Percentiles rank a stretch among this genome's conserved stretches.
These are phyloP conservation scores for Hemithea aestivaria DNA, from an alignment of 2,888 invertebrate species.

Conservation along the genomic window DNA sequence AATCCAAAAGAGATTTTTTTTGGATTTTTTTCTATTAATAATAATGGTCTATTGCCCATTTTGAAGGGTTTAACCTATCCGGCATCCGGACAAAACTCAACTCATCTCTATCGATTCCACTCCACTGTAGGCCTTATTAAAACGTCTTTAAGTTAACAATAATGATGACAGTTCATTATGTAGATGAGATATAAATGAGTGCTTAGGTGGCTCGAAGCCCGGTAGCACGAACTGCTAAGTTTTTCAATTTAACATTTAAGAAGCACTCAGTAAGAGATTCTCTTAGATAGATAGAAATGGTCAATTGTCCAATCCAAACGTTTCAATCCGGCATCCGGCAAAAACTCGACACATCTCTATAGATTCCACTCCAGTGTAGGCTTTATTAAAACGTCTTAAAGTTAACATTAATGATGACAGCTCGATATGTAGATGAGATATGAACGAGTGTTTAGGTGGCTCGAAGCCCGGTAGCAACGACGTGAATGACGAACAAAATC, in stretches of 20 bases:
- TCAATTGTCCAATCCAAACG: too few species aligned
- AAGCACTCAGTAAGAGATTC: too few species aligned
- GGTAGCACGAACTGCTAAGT: too few species aligned
- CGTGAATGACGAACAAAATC: slow-evolving; percentile 59
- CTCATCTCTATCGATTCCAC: slow-evolving; percentile 2
- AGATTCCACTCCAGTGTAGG: slow-evolving; percentile 1
- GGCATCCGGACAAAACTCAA: slow-evolving; percentile 16
- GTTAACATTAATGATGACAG: slow-evolving; percentile 4
- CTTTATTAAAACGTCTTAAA: slow-evolving; percentile 9
- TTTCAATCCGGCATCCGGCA: slow-evolving; percentile 11
- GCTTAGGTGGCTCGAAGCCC: slow-evolving; percentile 52
- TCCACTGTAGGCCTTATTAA: slow-evolving; percentile 6
- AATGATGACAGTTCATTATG: slow-evolving; percentile 9
- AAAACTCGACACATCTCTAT: slow-evolving; percentile 10
- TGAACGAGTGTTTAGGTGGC: slow-evolving; percentile 30
- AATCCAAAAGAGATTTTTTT: too few species aligned
- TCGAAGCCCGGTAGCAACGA: slow-evolving; percentile 70
- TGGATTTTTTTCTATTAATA: too few species aligned
- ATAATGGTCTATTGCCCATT: too few species aligned
- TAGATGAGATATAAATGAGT: slow-evolving; percentile 12
- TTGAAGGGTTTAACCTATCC: neutral
- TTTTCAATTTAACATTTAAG: too few species aligned
- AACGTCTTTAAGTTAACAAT: slow-evolving; percentile 2
- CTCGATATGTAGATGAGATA: slow-evolving; percentile 13
- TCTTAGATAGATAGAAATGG: too few species aligned